A percentile compares a stretch with the other conserved stretches of the same genome.
phyloP scores from a whole-genome alignment of 2,888 invertebrate genomes.

The Lepidocyrtoides sp. region DNA sequence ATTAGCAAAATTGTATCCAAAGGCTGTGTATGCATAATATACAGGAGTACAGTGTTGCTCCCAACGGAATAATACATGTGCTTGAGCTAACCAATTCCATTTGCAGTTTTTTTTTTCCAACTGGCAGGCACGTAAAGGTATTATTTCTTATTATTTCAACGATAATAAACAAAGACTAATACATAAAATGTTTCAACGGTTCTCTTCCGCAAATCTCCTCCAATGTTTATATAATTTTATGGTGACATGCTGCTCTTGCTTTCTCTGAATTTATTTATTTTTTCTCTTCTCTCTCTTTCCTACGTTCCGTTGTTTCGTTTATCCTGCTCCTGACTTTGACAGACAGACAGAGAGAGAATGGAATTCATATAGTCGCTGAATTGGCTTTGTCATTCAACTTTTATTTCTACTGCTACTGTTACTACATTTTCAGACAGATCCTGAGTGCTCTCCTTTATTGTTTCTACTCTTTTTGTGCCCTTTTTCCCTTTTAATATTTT shows the following conservation, averaged over 20 bases:
- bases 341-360: not conserved
- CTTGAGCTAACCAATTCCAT: too few species aligned
- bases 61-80: not conserved
- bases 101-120: too few species aligned
- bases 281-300: not conserved
- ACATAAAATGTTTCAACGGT: constrained; percentile 10
- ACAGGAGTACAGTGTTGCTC: not conserved
- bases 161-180: not conserved
- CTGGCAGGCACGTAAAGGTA: too few species aligned
- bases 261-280: not conserved
- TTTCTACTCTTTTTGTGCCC: not conserved
- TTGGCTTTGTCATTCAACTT: constrained; percentile 55
- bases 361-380: constrained; percentile 5
- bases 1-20: not conserved
- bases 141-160: too few species aligned
- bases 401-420: not conserved
- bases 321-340: constrained; percentile 50
- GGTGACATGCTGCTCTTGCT: not conserved
- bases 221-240: not conserved
- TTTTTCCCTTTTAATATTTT: not conserved
- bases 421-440: not conserved
- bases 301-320: not conserved
- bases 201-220: not conserved
- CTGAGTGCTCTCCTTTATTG: not conserved
- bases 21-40: not conserved